These are phyloP conservation scores for Agapornis canus DNA, from an alignment of 2,797 vertebrate genomes.

Conservation along the genomic window DNA sequence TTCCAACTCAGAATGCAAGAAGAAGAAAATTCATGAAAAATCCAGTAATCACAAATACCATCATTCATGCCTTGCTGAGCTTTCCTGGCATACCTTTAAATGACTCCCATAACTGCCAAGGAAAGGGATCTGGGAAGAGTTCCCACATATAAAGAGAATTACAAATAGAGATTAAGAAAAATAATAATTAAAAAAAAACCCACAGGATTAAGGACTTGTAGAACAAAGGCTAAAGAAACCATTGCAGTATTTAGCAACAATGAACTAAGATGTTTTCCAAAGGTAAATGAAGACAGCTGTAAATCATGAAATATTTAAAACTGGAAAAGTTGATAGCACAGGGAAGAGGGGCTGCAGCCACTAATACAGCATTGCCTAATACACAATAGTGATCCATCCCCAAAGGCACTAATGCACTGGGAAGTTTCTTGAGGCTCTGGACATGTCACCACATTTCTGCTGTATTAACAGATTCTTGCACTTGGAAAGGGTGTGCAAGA, in stretches of 20 bases:
- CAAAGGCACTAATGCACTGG: not conserved
- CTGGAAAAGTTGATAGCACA: not conserved
- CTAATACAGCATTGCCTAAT: rapidly evolving
- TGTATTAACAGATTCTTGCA: too few species aligned
- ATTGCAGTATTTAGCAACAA: rapidly evolving
- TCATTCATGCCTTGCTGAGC: not conserved
- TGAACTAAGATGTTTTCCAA: not conserved
- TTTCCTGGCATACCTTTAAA: slow-evolving; percentile 26
- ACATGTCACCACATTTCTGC: too few species aligned
- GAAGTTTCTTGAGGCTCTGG: not conserved
- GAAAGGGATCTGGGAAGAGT: slow-evolving; percentile 8
- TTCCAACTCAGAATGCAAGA: not conserved
- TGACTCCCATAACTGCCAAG: not conserved
- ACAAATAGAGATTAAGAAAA: not conserved
- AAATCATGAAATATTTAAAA: not conserved
- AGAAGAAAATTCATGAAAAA: not conserved
- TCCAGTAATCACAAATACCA: not conserved
- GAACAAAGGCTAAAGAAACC: not conserved
- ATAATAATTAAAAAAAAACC: not conserved
- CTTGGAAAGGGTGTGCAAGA: too few species aligned
- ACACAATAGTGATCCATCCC: not conserved
- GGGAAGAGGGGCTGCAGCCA: not conserved
- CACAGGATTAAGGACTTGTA: not conserved
- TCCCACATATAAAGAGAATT: not conserved
- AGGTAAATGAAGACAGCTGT: not conserved